Evolutionary conservation across 2,888 invertebrate species (phyloP), one percentile per base, ranked within the genome.

Genomic region (Synanthedon tipuliformis): DNA sequence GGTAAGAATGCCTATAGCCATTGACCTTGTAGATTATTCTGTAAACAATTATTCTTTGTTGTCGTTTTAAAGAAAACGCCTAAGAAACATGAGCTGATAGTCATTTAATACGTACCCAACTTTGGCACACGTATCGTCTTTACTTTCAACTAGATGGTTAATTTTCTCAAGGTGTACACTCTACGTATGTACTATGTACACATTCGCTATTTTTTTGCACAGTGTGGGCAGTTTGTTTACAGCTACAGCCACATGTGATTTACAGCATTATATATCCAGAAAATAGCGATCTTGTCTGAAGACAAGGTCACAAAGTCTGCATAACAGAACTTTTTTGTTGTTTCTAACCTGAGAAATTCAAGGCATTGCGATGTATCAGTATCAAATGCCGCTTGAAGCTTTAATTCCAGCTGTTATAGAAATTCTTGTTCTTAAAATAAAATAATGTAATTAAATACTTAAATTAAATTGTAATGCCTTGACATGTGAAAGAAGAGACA

Each of bases 191-290:
- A 23, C 23, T 23, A 73, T 69, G 64, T 65, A 66, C 67, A 63
- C 61, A 57, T 62, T 63, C 55, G 57, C 57, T 61, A 71, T 69
- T 23, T 23, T 76, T 75, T 53, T 69, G 69, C 72, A 65, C 64
- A 63, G 73, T 62, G 75, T 75, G 75, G 72, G 78, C 65, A 67
- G 73, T 67, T 64, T 81, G 78, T 78, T 78, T 81, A 81, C 70
- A 70, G 72, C 66, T 66, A 69, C 65, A 66, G 69, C 68, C 64
- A 61, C 65, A 56, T 63, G 72, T 77, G 78, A 78, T 78, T 78
- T 78, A 75, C 72, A 61, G 64, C 50, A 48, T 18, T 54, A 53
- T 53, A 52, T 54, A 56, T 51, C 48, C 51, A 40, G 18, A 13
- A 12, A 49, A 18, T 16, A 18, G 11, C 23, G 49, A 23, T 49